These are phyloP conservation scores for Agrochola lychnidis DNA, from an alignment of 2,888 invertebrate species.

Conservation along the genomic window DNA sequence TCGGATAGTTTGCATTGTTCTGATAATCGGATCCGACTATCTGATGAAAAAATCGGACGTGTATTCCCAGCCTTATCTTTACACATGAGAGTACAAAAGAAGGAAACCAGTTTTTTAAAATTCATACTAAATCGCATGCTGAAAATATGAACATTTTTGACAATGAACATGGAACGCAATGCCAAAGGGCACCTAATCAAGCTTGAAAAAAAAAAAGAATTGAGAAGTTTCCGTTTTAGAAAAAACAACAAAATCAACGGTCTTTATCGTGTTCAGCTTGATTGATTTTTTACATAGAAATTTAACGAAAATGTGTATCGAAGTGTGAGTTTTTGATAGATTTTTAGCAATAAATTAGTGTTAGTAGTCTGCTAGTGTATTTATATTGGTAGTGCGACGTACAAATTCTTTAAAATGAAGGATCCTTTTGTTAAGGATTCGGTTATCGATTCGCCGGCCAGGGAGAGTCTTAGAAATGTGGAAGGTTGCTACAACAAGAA, in stretches of 20 bases:
- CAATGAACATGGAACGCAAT: conserved; percentile 16
- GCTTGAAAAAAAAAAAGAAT: conserved; percentile 14
- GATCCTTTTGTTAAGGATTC: conserved; percentile 86
- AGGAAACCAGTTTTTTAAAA: not conserved
- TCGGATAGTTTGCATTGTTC: too few relatives aligned
- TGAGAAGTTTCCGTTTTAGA: conserved; percentile 58
- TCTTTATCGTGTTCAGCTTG: conserved; percentile 61
- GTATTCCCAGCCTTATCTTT: too few relatives aligned
- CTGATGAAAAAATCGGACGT: too few relatives aligned
- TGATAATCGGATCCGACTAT: too few relatives aligned
- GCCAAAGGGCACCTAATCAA: conserved; percentile 40
- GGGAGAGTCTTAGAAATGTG: conserved; percentile 83
- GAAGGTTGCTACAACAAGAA: conserved; percentile 87
- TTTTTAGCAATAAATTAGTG: conserved; percentile 50
- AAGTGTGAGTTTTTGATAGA: conserved; percentile 64
- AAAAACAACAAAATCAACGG: conserved; percentile 77
- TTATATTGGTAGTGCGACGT: conserved; percentile 56
- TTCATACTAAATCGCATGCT: not conserved
- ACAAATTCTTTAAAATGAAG: conserved; percentile 78
- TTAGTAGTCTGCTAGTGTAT: conserved; percentile 47
- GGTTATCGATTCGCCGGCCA: conserved; percentile 85
- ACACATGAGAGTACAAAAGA: not conserved
- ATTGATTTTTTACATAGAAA: conserved; percentile 70
- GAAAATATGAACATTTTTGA: not conserved
- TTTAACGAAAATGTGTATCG: conserved; percentile 72